Evolutionary conservation across 1,140 invertebrate genomes (phyloP), one percentile per base, ranked within the genome.

Genomic region (Helicorthomorpha holstii): DNA sequence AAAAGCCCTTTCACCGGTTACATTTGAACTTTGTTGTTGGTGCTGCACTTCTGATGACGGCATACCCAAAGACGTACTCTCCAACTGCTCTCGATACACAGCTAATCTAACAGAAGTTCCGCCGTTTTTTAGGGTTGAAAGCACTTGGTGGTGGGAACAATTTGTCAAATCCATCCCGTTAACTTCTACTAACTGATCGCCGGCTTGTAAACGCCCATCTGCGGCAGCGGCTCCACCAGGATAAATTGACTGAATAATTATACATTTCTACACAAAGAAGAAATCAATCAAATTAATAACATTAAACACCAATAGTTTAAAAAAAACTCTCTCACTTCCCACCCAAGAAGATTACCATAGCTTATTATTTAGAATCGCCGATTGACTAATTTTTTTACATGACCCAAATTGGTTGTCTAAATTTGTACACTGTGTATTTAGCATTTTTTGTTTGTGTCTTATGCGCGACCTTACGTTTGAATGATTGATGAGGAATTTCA

Each of bases 101-200:
- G 58, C 60, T 57, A 65, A 57, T 38, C 58, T 44, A 4, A 66
- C 52, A 22, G 61, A 58, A 19, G 59, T 48, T 12, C 51, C 54
- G 27, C 55, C 51, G 48, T 59, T 56, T 47, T 56, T 49, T 22
- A 65, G 53, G 14, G 58, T 54, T 44, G 58, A 51, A 47, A 63
- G 62, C 14, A 59, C 59, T 54, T 58, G 48, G 34, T 56, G 59
- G 48, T 69, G 66, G 2, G 63, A 63, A 19, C 63, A 59, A 51
- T 64, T 63, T 7, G 62, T 67, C 47, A 69, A 54, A 54, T 69
- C 67, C 48, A 62, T 62, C 14, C 66, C 64, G 59, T 68, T 74
- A 22, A 79, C 75, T 54, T 74, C 69, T 49, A 78, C 56, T 43
- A 78, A 59, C 58, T 78, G 75, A 61, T 79, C 77, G 3, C 77